Evolutionary conservation across 2,797 vertebrate species (phyloP).

Genomic region (Anomalospiza imberbis): DNA sequence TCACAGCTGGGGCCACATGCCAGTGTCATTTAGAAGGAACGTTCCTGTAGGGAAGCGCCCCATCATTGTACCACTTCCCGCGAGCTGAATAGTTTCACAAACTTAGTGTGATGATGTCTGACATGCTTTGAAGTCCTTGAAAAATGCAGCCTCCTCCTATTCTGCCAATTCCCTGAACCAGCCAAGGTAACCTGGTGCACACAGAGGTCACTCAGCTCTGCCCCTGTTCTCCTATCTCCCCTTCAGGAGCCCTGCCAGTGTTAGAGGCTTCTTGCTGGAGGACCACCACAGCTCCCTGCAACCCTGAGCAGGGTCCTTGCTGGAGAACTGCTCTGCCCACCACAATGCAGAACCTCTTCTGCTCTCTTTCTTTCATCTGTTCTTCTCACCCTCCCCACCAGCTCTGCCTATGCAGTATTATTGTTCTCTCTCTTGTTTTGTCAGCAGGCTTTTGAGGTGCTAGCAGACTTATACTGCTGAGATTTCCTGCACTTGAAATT

Average conservation of each 20-base stretch:
- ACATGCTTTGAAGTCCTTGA: not conserved
- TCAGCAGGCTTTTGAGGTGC: rapidly evolving
- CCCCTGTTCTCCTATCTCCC: not conserved
- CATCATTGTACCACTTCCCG: not conserved
- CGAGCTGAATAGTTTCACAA: not conserved
- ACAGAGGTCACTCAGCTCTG: not conserved
- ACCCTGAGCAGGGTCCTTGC: not conserved
- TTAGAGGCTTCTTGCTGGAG: not conserved
- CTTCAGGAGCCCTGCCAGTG: not conserved
- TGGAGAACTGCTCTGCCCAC: not conserved
- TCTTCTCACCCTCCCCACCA: not conserved
- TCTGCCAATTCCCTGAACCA: not conserved
- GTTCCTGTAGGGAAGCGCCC: not conserved
- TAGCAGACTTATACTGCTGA: not conserved
- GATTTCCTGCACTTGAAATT: not conserved
- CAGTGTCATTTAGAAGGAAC: rapidly evolving
- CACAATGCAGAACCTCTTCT: not conserved
- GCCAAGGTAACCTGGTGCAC: too few relatives aligned
- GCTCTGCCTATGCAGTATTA: not conserved
- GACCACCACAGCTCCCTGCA: not conserved
- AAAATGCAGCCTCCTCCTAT: not conserved
- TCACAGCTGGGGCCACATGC: not conserved
- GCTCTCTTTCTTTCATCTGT: not conserved
- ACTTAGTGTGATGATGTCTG: not conserved
- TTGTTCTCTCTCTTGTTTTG: not conserved